Evolutionary conservation across 2,888 invertebrate species (phyloP).

Genomic region (Lasioglossum malachurum): DNA sequence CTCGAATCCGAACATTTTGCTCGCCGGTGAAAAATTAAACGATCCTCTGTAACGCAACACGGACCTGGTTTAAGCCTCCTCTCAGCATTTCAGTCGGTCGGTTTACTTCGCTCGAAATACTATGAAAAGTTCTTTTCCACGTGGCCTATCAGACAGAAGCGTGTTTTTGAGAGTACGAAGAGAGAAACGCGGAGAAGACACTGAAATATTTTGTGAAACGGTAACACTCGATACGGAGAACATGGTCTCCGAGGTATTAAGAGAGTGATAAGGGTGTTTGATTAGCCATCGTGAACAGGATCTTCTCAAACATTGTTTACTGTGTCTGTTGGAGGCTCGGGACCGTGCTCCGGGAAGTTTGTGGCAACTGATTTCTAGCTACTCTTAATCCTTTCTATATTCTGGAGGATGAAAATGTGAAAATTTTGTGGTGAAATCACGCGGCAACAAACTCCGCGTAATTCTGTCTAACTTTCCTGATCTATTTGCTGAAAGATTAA

Average conservation of each 20-base stretch:
- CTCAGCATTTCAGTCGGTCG: not conserved
- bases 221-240: constrained; percentile 36
- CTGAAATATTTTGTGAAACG: not conserved
- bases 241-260: constrained; percentile 40
- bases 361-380: not conserved
- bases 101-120: not conserved
- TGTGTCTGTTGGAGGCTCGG: constrained; percentile 13
- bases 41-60: not conserved
- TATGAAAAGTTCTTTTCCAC: not conserved
- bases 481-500: no score
- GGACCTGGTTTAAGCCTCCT: not conserved
- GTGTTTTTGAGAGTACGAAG: not conserved
- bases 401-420: not conserved
- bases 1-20: not conserved
- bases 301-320: constrained; percentile 60
- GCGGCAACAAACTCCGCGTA: no score
- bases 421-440: no score
- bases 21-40: not conserved
- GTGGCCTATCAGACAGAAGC: not conserved
- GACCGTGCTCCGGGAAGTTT: no score
- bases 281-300: constrained; percentile 56
- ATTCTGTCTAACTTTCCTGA: no score
- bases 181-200: not conserved
- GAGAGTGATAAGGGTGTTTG: constrained; percentile 70
- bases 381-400: not conserved